Conservation (phyloP, 1,140 invertebrate genomes). For the Conus betulinus region DNA sequence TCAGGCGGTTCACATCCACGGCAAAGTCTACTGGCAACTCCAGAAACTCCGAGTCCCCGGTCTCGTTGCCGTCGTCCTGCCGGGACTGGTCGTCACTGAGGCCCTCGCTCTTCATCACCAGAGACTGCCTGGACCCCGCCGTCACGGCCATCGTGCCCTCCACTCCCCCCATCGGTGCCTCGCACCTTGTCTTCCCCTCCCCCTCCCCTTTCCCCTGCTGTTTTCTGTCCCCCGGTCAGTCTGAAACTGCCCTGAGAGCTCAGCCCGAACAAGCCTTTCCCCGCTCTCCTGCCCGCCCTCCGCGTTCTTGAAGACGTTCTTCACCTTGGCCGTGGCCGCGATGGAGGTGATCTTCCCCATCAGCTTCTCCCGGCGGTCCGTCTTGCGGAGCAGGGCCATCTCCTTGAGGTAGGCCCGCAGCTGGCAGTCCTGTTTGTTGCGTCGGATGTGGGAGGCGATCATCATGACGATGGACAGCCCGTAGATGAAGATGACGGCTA, state of each 20-base stretch:
- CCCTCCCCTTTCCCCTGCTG: slow-evolving; percentile 37
- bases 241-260: slow-evolving; percentile 34
- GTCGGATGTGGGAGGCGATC: slow-evolving; percentile 74
- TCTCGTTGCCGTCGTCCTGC: slow-evolving; percentile 1
- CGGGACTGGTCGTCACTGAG: neutral
- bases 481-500: slow-evolving; percentile 73
- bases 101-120: slow-evolving; percentile 6
- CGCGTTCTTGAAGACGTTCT: slow-evolving; percentile 8
- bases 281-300: neutral
- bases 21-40: slow-evolving; percentile 15
- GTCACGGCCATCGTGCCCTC: neutral
- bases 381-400: slow-evolving; percentile 68
- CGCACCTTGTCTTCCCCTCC: neutral
- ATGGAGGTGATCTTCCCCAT: slow-evolving; percentile 59
- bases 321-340: slow-evolving; percentile 43
- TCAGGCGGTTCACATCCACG: slow-evolving; percentile 21
- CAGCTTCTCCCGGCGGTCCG: slow-evolving; percentile 67
- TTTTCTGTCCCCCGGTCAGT: slow-evolving; percentile 45
- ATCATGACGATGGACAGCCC: slow-evolving; percentile 75
- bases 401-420: slow-evolving; percentile 71
- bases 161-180: neutral
- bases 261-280: slow-evolving; percentile 1
- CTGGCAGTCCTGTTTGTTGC: slow-evolving; percentile 72
- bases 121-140: neutral
- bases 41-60: slow-evolving; percentile 3